Percentiles rank a stretch among this genome's conserved stretches.
phyloP scores from a whole-genome alignment of 2,888 invertebrate species.

The Brachypterus glaber region DNA sequence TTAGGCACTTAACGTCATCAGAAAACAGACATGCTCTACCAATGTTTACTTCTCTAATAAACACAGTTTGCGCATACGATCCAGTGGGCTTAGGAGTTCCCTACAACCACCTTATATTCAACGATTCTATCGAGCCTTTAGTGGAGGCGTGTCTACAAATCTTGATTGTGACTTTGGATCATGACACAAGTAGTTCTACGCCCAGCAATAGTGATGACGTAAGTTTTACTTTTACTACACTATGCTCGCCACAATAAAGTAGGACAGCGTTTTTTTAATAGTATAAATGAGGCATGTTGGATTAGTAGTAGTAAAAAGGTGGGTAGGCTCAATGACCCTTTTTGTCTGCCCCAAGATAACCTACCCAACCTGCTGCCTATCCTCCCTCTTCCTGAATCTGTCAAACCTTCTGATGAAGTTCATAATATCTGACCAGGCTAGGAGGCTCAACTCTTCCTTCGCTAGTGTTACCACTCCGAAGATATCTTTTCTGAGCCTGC shows the following conservation, averaged over 20 bases:
- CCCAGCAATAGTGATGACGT: constrained; percentile 54
- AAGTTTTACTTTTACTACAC: constrained; percentile 22
- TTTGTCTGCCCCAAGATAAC: too few relatives aligned
- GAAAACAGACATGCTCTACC: constrained; percentile 90
- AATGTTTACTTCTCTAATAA: constrained; percentile 93
- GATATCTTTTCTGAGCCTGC: too few relatives aligned
- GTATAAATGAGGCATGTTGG: too few relatives aligned
- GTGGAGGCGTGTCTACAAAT: constrained; percentile 91
- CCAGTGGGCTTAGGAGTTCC: constrained; percentile 97
- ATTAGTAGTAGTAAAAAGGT: too few relatives aligned
- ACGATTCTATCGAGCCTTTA: constrained; percentile 84
- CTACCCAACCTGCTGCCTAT: too few relatives aligned
- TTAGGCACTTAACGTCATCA: constrained; percentile 62
- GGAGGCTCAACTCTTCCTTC: too few relatives aligned
- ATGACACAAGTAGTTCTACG: constrained; percentile 61
- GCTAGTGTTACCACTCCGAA: too few relatives aligned
- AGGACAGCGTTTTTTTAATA: too few relatives aligned
- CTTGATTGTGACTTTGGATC: constrained; percentile 91
- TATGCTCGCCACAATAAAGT: background rate
- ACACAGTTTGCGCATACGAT: constrained; percentile 95
- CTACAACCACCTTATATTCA: constrained; percentile 94
- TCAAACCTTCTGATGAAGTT: too few relatives aligned
- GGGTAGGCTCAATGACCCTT: too few relatives aligned
- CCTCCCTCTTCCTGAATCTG: too few relatives aligned
- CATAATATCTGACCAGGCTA: too few relatives aligned